Percentiles rank a stretch among this genome's conserved stretches.
Conservation (phyloP, 2,113 vertebrate species). For the Labrus mixtus region DNA sequence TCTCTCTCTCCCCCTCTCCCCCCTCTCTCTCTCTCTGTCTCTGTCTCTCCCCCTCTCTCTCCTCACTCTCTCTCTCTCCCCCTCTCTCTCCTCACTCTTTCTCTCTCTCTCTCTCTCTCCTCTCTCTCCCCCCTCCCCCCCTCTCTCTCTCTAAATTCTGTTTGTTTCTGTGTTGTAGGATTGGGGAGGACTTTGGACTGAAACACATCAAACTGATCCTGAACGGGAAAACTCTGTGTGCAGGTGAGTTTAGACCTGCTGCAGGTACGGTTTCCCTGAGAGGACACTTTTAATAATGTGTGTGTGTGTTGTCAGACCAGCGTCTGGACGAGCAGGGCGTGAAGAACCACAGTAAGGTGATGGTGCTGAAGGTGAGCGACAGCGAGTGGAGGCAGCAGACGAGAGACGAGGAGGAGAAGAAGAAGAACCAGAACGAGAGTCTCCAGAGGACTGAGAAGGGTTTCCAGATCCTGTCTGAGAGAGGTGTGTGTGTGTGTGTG, state of each 20-base stretch:
- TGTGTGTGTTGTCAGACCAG: conserved; percentile 77
- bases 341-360: conserved; percentile 91
- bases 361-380: conserved; percentile 91
- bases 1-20: too few species aligned
- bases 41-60: too few species aligned
- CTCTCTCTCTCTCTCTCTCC: too few species aligned
- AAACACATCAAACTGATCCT: conserved; percentile 81
- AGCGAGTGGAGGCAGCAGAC: conserved; percentile 80
- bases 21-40: too few species aligned
- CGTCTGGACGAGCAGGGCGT: conserved; percentile 89
- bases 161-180: conserved; percentile 61
- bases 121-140: too few species aligned
- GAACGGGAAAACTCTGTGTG: conserved; percentile 72
- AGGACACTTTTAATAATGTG: neutral
- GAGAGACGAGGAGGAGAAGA: conserved; percentile 84
- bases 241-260: conserved; percentile 64
- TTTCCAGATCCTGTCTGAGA: conserved; percentile 92
- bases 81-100: too few species aligned
- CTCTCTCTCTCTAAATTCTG: neutral
- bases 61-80: too few species aligned
- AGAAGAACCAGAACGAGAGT: conserved; percentile 82
- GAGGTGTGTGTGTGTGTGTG: conserved; percentile 77
- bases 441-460: conserved; percentile 91
- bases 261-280: neutral
- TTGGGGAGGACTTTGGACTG: conserved; percentile 67